Base-by-base conservation (phyloP, 2,113 vertebrate species). In the Apeltes quadracus region DNA sequence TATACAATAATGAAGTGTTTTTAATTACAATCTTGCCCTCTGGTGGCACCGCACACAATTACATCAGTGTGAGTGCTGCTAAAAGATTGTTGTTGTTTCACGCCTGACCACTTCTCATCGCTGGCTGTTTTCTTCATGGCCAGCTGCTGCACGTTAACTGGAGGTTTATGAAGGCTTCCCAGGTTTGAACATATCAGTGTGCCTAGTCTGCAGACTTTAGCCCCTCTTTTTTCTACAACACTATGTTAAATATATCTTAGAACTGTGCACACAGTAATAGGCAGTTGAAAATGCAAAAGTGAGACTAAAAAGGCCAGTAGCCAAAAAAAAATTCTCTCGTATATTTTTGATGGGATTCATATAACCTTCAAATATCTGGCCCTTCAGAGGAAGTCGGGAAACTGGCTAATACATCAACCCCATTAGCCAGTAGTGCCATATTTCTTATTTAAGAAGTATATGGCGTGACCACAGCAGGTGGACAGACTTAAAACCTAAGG, bases 11-110 rank as follows among this genome's bases (percentile, higher is more conserved):
- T 23, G 16, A 4, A 53, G 3, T 43, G 34, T 54, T 68, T 32
- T 57, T 32, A 7, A 8, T 27, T 43, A 6, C 20, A 12, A 38
- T 61, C 65, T 32, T 56, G 61, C 80, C 67, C 80, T 80, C 84
- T 83, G 16, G 64, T 76, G 84, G 81, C 23, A 55, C 18, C 43
- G 1, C 5, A 44, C 11, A 4, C 12, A 73, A 38, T 20, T 1
- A 39, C 41, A 7, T 56, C 23, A 64, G 23, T 41, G 23, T 57
- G 25, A 25, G 29, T 41, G 18, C 38, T 25, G n/a, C 11, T 18
- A 5, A 63, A 29, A 50, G 18, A 8, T 9, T 69, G 4, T 13
- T 39, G 15, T 27, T 22, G 36, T 70, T 65, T 20, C 38, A 34
- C 53, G 58, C 43, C 20, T 12, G 7, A 15, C 15, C 2, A 27